Evolutionary conservation across 2,797 vertebrate genomes (phyloP).

Genomic region (Mormyrus proboscirostris): DNA sequence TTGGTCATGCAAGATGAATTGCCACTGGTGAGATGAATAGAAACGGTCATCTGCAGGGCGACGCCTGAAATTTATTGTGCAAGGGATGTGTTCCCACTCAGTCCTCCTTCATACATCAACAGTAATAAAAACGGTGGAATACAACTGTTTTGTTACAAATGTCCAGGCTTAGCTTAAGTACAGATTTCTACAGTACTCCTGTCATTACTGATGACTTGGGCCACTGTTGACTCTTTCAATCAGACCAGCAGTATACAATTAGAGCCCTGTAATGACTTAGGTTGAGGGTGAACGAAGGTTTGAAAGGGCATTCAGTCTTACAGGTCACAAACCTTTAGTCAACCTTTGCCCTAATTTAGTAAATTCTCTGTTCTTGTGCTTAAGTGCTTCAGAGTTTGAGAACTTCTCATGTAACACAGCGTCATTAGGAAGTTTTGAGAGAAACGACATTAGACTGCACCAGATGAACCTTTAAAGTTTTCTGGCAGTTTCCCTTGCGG

Average conservation of each 20-base stretch:
- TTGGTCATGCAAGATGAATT: background rate
- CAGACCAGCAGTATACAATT: conserved; percentile 31
- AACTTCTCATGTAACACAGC: background rate
- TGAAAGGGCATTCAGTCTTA: background rate
- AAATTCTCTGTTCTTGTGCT: background rate
- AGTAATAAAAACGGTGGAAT: conserved; percentile 25
- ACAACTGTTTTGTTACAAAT: conserved; percentile 49
- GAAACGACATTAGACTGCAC: background rate
- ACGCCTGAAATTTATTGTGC: background rate
- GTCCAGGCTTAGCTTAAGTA: conserved; percentile 49
- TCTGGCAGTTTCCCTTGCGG: background rate
- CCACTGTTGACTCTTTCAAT: background rate
- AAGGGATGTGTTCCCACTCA: conserved; percentile 13
- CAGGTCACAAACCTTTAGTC: conserved; percentile 4
- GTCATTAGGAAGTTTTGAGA: background rate
- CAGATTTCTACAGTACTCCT: conserved; percentile 40
- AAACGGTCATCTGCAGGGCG: background rate
- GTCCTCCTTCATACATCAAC: conserved; percentile 26
- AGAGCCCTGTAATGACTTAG: conserved; percentile 31
- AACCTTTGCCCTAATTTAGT: background rate
- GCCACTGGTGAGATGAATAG: background rate
- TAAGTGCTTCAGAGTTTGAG: background rate
- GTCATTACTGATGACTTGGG: conserved; percentile 40
- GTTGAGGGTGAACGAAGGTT: conserved; percentile 3
- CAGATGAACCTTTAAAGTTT: background rate